Evolutionary conservation across 2,888 invertebrate species (phyloP), one percentile per base, ranked within the genome.

Genomic region (Steinernema carpocapsae): DNA sequence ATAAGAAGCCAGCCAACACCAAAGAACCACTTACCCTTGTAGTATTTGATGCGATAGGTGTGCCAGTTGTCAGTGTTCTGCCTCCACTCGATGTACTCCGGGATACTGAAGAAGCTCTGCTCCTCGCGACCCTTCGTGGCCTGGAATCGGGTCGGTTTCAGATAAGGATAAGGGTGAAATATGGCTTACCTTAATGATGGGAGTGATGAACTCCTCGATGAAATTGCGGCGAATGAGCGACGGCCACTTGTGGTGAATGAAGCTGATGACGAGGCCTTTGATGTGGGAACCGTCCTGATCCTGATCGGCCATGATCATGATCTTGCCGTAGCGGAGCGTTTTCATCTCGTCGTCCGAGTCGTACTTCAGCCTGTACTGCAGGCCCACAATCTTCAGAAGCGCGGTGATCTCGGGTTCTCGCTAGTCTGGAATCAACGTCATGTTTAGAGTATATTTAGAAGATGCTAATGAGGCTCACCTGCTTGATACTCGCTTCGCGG

Each of bases 271-370:
- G 17, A 99, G 90, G 4, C 99, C 90, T 97, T n/a, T 99, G 84
- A 99, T 99, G 88, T 99, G 99, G 0, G 97, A 97, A 43, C 99
- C 99, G 87, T 99, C 99, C 90, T 97, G 97, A 93, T 90, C 90
- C 88, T 96, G 96, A 97, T 97, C 97, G 73, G 97, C 97, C 97
- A 99, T 99, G 77, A 99, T 97, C 97, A 99, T 99, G 70, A 97
- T 90, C 90, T 94, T 94, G 71, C 96, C 96, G 84, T 97, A 97
- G 73, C 97, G 91, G 71, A 99, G 90, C 0, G 93, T 92, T 88
- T 94, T 94, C 85, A 99, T 89, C 88, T 96, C 96, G 29, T 94
- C 95, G 0, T 91, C 88, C 0, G 91, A 90, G 74, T 93, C 91
- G 87, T 97, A 97, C 87, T 95, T 95, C 88, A 94, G 94, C 87